Conservation (phyloP, 2,888 invertebrate species). For the Aromia moschata region DNA sequence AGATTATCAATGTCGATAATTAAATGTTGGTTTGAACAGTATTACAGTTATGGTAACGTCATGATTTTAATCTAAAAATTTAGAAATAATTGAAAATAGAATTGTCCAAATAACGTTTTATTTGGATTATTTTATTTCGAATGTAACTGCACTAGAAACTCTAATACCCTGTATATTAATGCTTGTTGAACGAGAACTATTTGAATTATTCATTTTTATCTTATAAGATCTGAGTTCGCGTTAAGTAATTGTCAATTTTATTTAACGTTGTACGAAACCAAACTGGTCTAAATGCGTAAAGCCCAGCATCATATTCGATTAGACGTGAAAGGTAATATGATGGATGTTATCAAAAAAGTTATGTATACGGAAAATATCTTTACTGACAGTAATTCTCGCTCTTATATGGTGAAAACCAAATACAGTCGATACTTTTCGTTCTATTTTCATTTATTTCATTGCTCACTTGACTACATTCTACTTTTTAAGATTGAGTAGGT, state of each 20-base stretch:
- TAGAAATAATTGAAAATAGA: conserved; percentile 19
- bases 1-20: neutral
- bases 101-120: neutral
- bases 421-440: neutral
- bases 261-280: too few species aligned
- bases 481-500: conserved; percentile 6
- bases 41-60: too few species aligned
- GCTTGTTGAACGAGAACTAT: conserved; percentile 19
- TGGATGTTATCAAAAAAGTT: too few species aligned
- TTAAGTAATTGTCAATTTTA: too few species aligned
- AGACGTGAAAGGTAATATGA: too few species aligned
- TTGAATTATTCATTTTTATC: too few species aligned
- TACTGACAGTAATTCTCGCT: conserved; percentile 13
- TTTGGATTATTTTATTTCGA: too few species aligned
- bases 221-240: too few species aligned
- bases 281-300: too few species aligned
- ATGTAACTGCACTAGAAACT: conserved; percentile 18
- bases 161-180: conserved; percentile 33
- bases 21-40: neutral
- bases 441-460: conserved; percentile 15
- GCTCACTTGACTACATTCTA: neutral
- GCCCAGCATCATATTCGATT: too few species aligned
- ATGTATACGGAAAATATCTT: too few species aligned
- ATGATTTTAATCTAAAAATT: conserved; percentile 1
- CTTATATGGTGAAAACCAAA: conserved; percentile 5